Evolutionary conservation across 1,140 invertebrate species (phyloP).

Genomic region (Drosophila lini): DNA sequence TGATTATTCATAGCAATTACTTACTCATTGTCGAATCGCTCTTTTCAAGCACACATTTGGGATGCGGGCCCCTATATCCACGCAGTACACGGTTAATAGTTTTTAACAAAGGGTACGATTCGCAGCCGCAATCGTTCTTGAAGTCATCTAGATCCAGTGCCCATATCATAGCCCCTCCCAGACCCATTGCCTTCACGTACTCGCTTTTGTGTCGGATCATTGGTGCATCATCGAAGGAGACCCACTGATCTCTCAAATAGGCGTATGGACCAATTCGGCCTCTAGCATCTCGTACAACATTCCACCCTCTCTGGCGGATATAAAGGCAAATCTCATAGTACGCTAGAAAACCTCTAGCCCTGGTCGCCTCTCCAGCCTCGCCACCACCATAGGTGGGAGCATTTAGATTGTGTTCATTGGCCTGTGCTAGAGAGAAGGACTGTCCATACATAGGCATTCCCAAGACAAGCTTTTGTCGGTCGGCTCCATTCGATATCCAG

Average conservation of each 20-base stretch:
- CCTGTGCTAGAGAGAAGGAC: conserved; percentile 90
- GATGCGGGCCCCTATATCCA: conserved; percentile 85
- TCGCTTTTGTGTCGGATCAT: conserved; percentile 90
- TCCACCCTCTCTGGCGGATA: conserved; percentile 88
- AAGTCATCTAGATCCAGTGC: conserved; percentile 91
- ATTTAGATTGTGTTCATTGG: conserved; percentile 88
- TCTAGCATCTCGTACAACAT: conserved; percentile 87
- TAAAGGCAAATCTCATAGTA: conserved; percentile 94
- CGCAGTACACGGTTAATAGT: conserved; percentile 91
- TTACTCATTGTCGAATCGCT: conserved; percentile 69
- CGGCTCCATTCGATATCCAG: conserved; percentile 91
- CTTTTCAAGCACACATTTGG: conserved; percentile 69
- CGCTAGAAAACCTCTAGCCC: conserved; percentile 91
- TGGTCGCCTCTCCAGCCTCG: conserved; percentile 91
- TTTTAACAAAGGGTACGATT: conserved; percentile 91
- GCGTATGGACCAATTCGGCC: conserved; percentile 92
- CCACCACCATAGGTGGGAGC: conserved; percentile 90
- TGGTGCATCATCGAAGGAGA: conserved; percentile 92
- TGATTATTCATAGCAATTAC: not conserved
- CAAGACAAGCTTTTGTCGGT: conserved; percentile 90
- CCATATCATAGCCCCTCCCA: conserved; percentile 95
- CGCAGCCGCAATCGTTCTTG: conserved; percentile 90
- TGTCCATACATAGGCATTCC: conserved; percentile 95
- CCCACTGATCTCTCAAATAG: conserved; percentile 91
- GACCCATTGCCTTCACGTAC: conserved; percentile 89